Conservation (phyloP, 2,113 vertebrate species). For the Sander lucioperca region DNA sequence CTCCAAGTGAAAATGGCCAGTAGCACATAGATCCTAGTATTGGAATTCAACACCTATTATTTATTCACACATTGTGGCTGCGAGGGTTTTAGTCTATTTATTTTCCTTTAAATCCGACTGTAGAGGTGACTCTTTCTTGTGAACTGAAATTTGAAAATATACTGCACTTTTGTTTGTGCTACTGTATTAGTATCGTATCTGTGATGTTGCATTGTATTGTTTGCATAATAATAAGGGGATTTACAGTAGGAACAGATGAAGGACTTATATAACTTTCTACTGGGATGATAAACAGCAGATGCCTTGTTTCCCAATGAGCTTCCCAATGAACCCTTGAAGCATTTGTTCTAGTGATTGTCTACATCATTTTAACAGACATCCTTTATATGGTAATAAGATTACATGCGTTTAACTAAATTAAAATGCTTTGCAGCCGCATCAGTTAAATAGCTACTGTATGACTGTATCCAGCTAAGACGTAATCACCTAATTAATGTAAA, state of each 20-base stretch:
- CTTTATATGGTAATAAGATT: conserved; percentile 32
- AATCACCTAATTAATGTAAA: conserved; percentile 26
- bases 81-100: conserved; percentile 25
- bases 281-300: conserved; percentile 8
- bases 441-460: background rate
- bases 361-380: conserved; percentile 32
- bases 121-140: conserved; percentile 33
- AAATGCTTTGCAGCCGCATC: conserved; percentile 20
- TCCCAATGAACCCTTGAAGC: background rate
- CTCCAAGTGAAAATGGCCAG: conserved; percentile 14
- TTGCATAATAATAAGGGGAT: conserved; percentile 37
- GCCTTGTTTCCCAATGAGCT: conserved; percentile 10
- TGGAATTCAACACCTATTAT: conserved; percentile 28
- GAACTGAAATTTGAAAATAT: conserved; percentile 16
- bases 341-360: conserved; percentile 30
- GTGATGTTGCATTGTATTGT: background rate
- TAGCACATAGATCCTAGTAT: background rate
- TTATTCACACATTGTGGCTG: conserved; percentile 32
- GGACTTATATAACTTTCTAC: conserved; percentile 11
- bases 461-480: background rate
- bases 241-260: conserved; percentile 13
- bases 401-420: conserved; percentile 17
- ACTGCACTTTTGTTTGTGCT: background rate
- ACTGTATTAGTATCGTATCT: background rate
- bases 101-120: conserved; percentile 9